Conservation (phyloP, 2,113 vertebrate species). For the Dissostichus mawsoni region DNA sequence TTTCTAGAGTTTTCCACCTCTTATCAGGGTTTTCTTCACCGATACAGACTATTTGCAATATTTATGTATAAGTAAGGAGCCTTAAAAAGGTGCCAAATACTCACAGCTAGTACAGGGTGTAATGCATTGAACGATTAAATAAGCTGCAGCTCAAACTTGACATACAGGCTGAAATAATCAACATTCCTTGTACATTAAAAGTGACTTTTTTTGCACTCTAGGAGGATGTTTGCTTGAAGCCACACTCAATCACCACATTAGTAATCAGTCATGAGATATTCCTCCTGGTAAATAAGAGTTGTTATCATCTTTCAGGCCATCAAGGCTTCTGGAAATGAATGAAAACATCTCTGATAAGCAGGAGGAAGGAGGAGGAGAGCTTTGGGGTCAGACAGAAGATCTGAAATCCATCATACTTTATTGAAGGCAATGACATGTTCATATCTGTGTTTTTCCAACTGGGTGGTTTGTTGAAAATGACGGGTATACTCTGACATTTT, state of each 20-base stretch:
- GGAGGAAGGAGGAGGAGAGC: neutral
- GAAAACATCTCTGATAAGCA: conserved; percentile 30
- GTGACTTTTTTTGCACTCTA: neutral
- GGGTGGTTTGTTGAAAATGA: neutral
- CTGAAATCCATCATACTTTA: conserved; percentile 43
- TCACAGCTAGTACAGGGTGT: neutral
- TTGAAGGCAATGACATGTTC: neutral
- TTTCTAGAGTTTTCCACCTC: too few species aligned
- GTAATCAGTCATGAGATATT: conserved; percentile 37
- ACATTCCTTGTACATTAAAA: conserved; percentile 55
- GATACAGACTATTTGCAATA: neutral
- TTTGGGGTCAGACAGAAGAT: conserved; percentile 1
- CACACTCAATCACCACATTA: conserved; percentile 2
- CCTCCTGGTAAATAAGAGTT: neutral
- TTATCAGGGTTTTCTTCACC: neutral
- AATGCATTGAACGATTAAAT: neutral
- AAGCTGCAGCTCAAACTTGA: neutral
- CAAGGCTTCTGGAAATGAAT: neutral
- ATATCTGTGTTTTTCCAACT: neutral
- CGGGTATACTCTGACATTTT: conserved; percentile 1
- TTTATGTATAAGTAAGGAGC: neutral
- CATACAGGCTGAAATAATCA: conserved; percentile 29
- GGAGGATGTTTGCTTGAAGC: conserved; percentile 23
- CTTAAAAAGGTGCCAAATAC: neutral
- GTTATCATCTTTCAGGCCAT: too few species aligned